Evolutionary conservation across 1,140 invertebrate species (phyloP).

Genomic region (Drosophila parvula): DNA sequence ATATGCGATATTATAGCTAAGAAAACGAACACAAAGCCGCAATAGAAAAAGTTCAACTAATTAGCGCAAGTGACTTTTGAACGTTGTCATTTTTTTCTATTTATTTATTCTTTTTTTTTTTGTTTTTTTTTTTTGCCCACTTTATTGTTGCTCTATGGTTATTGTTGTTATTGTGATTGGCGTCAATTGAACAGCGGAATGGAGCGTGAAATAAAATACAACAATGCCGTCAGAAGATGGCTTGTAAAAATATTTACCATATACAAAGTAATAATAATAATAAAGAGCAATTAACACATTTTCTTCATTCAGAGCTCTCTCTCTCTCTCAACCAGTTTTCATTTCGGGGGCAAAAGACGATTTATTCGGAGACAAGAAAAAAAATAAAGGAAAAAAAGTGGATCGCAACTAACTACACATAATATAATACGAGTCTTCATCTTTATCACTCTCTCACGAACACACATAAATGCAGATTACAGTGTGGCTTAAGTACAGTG

Average conservation of each 20-base stretch:
- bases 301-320: slow-evolving; percentile 32
- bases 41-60: slow-evolving; percentile 75
- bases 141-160: slow-evolving; percentile 9
- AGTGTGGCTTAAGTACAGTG: not conserved
- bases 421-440: slow-evolving; percentile 66
- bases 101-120: slow-evolving; percentile 15
- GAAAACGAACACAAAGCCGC: slow-evolving; percentile 25
- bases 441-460: slow-evolving; percentile 41
- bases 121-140: slow-evolving; percentile 11
- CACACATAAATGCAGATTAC: slow-evolving; percentile 25
- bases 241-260: slow-evolving; percentile 53
- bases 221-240: slow-evolving; percentile 34
- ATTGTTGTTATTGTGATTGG: not conserved
- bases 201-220: slow-evolving; percentile 20
- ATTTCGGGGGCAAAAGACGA: slow-evolving; percentile 41
- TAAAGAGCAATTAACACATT: slow-evolving; percentile 72
- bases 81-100: slow-evolving; percentile 46
- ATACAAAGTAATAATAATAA: slow-evolving; percentile 43
- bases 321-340: slow-evolving; percentile 63
- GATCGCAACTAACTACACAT: slow-evolving; percentile 62
- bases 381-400: slow-evolving; percentile 15
- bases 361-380: slow-evolving; percentile 17
- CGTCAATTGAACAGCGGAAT: slow-evolving; percentile 35
- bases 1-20: slow-evolving; percentile 30
- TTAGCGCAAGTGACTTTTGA: slow-evolving; percentile 81